Evolutionary conservation across 1,140 invertebrate genomes (phyloP).

Genomic region (Neodiprion lecontei): DNA sequence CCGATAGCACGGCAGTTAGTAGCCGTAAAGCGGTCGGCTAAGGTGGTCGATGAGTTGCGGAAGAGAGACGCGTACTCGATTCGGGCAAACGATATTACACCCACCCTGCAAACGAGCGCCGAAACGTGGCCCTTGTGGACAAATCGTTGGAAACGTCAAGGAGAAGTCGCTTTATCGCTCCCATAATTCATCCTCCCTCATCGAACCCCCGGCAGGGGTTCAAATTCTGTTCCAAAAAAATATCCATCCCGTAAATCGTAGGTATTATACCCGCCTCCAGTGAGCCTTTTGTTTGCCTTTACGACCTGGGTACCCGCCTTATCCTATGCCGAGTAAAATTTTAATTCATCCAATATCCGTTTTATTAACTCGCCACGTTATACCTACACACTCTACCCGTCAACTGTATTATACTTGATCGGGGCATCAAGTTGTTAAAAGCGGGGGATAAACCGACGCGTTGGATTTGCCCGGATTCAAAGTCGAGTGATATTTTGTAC

Average conservation of each 20-base stretch:
- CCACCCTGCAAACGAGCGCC: no score
- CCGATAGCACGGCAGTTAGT: background rate
- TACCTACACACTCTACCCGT: background rate
- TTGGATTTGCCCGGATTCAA: background rate
- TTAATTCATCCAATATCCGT: constrained; percentile 7
- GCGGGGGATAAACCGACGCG: background rate
- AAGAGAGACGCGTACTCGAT: background rate
- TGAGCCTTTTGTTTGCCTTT: background rate
- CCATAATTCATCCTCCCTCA: no score
- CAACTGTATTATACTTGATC: background rate
- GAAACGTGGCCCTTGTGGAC: no score
- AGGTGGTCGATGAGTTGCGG: background rate
- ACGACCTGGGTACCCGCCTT: background rate
- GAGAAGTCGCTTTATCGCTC: no score
- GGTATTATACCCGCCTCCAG: background rate
- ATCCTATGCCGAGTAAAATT: background rate
- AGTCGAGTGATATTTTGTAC: background rate
- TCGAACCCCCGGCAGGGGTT: no score
- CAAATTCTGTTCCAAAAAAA: no score
- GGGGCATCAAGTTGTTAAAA: background rate
- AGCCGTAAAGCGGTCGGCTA: constrained; percentile 1
- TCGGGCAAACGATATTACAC: no score
- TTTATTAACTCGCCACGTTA: background rate
- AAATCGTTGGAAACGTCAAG: no score
- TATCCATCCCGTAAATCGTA: no score